Conservation (phyloP, 2,888 invertebrate species). For the Lasioglossum figueresi region DNA sequence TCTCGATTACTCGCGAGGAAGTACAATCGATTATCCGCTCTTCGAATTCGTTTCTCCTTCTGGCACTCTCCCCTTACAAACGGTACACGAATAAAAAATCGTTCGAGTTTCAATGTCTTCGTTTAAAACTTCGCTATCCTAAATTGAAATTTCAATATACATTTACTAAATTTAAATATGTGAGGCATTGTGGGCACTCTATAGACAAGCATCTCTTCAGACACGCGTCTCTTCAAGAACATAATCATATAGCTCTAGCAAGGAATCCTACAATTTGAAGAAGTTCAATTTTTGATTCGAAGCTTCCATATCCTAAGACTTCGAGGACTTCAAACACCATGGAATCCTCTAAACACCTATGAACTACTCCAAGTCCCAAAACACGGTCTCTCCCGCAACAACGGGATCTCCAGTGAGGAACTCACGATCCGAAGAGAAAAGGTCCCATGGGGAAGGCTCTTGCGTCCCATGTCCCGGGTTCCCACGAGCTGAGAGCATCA, state of each 20-base stretch:
- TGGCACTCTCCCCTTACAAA: too few species aligned
- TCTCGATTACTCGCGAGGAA: conserved; percentile 67
- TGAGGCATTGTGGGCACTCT: too few species aligned
- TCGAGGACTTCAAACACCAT: background rate
- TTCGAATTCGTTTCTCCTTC: background rate
- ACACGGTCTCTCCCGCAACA: background rate
- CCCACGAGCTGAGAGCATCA: conserved; percentile 58
- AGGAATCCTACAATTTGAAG: background rate
- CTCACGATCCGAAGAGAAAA: background rate
- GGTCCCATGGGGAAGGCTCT: background rate
- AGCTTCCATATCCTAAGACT: background rate
- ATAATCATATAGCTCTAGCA: background rate
- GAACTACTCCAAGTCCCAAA: background rate
- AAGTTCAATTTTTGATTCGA: background rate
- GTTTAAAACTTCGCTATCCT: too few species aligned
- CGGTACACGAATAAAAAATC: too few species aligned
- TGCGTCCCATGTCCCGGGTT: conserved; percentile 49
- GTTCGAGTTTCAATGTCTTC: too few species aligned
- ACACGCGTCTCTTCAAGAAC: too few species aligned
- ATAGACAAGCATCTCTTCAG: too few species aligned
- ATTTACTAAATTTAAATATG: background rate
- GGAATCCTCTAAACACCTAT: background rate
- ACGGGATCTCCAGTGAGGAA: background rate
- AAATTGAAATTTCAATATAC: too few species aligned
- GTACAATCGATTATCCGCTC: conserved; percentile 45